Evolutionary conservation across 2,797 vertebrate species (phyloP), one percentile per base, ranked within the genome.

Genomic region (Hypotaenidia okinawae): DNA sequence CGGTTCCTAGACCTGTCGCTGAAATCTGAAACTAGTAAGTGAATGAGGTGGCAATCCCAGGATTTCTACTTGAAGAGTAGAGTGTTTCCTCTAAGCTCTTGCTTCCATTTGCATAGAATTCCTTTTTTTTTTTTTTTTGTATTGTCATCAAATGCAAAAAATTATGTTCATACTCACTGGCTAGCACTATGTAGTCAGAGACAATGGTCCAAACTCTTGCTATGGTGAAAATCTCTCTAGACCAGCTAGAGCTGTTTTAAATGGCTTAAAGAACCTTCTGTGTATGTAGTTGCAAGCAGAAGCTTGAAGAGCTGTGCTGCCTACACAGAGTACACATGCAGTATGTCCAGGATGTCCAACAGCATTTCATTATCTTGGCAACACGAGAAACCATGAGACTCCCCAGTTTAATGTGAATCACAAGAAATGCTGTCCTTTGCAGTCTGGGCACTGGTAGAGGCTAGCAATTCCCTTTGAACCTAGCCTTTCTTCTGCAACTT

Each of bases 131-230:
- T 77, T 74, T 45, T 45, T 45, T 45, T 45, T 19, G 4, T 39
- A 58, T 33, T 63, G 22, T 70, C 24, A 89, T 68, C 45, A 75
- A 82, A 75, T 27, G 68, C 24, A 61, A 49, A 79, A 74, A 63
- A 35, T 11, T 10, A 13, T 0, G 0, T 49, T 35, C n/a, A 15
- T 41, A 87, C 41, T n/a, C 57, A 35, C 7, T 47, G 63, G n/a
- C 32, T 72, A 49, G 14, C 55, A 51, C 4, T 43, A 33, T 73
- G 18, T 49, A 70, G 19, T 45, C 7, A 8, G 30, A 90, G 19
- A 76, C 16, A 67, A 77, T 11, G 32, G 39, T 63, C 47, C 54
- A 69, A 77, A 54, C 18, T 67, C n/a, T 55, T 55, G 59, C 1
- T 72, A 47, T 6, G 16, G 8, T 73, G 35, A 93, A 80, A 91